Base-by-base conservation (phyloP, 2,113 vertebrate genomes). In the Ophiodon elongatus region DNA sequence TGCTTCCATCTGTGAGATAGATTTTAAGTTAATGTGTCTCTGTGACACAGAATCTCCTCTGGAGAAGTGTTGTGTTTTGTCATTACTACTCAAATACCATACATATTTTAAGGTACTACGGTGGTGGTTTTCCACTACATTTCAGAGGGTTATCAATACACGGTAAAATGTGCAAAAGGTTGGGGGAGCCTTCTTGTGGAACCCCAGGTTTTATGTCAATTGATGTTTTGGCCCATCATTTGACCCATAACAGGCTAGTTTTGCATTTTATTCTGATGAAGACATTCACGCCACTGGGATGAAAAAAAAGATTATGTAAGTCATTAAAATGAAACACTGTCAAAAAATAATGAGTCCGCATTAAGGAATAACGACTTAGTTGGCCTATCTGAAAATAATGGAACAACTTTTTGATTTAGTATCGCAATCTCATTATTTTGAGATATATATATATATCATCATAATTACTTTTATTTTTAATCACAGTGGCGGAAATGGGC, bases 1-100 rank as follows among this genome's bases (percentile, higher is more conserved):
- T 59, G 70, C 69, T 76, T 41, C 19, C 35, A 0, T 82, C 31
- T 77, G 59, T 27, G 25, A 73, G 59, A 66, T 41, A 68, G 65
- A 41, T 59, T 37, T 60, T 2, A 50, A 45, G 39, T 74, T 69
- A 14, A 70, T 68, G 52, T 39, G 21, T 75, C 50, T 50, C 2
- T 33, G 37, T 45, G 45, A 62, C 56, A 66, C 66, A 5, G 23
- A 77, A 35, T 45, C n/a, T 10, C 2, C 35, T 57, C 13, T 37
- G 54, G 2, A 25, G 29, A 82, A 10, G 43, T 68, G 54, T 35
- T 54, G 15, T 69, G 37, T 64, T 64, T 50, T 47, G 27, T 52
- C n/a, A 14, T 35, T 31, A 39, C 6, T 63, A 79, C 15, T n/a
- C 11, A 60, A 60, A 33, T 59, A n/a, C 39, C 15, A 0, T 1